Percentiles rank a stretch among this genome's conserved stretches.
These are phyloP conservation scores for Verasper variegatus DNA, from an alignment of 2,113 vertebrate genomes.

Conservation along the genomic window DNA sequence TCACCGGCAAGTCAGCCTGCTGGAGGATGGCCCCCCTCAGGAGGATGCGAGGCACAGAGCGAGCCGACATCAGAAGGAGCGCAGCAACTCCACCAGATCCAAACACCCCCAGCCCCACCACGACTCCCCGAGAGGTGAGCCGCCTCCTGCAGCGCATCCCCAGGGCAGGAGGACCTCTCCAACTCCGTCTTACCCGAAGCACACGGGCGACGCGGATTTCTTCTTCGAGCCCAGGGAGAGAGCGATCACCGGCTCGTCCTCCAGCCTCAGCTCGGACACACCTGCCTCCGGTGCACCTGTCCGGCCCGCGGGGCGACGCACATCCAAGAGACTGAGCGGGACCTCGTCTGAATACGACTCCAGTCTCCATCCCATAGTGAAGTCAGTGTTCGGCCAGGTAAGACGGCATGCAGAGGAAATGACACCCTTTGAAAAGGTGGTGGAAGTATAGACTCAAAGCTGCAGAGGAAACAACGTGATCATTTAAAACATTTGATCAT, in stretches of 20 bases:
- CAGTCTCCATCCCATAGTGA: slow-evolving; percentile 80
- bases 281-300: slow-evolving; percentile 64
- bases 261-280: slow-evolving; percentile 70
- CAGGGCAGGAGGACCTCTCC: slow-evolving; percentile 66
- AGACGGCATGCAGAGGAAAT: slow-evolving; percentile 14
- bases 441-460: neutral
- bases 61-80: slow-evolving; percentile 58
- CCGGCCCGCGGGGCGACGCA: slow-evolving; percentile 60
- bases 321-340: slow-evolving; percentile 75
- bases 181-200: slow-evolving; percentile 61
- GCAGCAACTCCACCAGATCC: slow-evolving; percentile 67
- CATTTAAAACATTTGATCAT: neutral
- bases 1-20: slow-evolving; percentile 51
- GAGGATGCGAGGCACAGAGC: slow-evolving; percentile 56
- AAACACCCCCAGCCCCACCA: slow-evolving; percentile 60
- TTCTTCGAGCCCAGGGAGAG: slow-evolving; percentile 77
- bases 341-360: slow-evolving; percentile 75
- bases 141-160: neutral
- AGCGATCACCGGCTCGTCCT: slow-evolving; percentile 63
- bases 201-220: slow-evolving; percentile 68
- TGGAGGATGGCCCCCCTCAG: slow-evolving; percentile 48
- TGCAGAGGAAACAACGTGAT: neutral
- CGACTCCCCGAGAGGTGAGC: slow-evolving; percentile 49
- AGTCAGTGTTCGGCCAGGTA: slow-evolving; percentile 84
- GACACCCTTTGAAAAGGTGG: neutral